These are phyloP conservation scores for Gracilinanus agilis DNA, from an alignment of 2,113 vertebrate genomes.

Conservation along the genomic window DNA sequence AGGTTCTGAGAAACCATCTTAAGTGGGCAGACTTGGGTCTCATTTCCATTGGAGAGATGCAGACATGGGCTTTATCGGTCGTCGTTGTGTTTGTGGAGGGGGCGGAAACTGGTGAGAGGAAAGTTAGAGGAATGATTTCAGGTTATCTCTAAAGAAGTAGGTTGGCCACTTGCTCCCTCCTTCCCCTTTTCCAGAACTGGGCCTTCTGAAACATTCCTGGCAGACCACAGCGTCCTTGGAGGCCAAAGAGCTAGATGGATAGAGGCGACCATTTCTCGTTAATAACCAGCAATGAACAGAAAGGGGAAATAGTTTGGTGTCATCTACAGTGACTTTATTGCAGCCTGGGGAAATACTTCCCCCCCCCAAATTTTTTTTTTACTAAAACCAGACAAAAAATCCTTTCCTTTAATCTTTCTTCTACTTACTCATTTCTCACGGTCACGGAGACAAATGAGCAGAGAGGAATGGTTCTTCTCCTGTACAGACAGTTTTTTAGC, in stretches of 20 bases:
- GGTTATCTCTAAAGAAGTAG: neutral
- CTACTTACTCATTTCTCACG: rapidly evolving
- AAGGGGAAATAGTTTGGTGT: neutral
- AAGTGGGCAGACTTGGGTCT: neutral
- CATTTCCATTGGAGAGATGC: neutral
- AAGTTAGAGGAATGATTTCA: neutral
- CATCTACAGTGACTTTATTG: neutral
- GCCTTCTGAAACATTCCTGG: neutral
- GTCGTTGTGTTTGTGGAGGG: neutral
- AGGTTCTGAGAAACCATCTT: neutral
- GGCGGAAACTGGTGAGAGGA: neutral
- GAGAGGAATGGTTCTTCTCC: neutral
- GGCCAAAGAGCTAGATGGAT: neutral
- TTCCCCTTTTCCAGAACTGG: neutral
- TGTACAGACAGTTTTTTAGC: neutral
- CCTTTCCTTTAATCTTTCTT: neutral
- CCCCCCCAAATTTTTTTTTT: neutral
- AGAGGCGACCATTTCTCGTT: neutral
- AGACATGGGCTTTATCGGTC: neutral
- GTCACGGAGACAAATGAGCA: neutral
- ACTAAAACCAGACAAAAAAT: neutral
- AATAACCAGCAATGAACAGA: neutral
- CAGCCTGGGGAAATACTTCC: neutral
- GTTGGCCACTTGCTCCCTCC: neutral
- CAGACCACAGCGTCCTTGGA: neutral